These are phyloP conservation scores for Adelognathus sp. DNA, from an alignment of 2,888 invertebrate species.

Conservation along the genomic window DNA sequence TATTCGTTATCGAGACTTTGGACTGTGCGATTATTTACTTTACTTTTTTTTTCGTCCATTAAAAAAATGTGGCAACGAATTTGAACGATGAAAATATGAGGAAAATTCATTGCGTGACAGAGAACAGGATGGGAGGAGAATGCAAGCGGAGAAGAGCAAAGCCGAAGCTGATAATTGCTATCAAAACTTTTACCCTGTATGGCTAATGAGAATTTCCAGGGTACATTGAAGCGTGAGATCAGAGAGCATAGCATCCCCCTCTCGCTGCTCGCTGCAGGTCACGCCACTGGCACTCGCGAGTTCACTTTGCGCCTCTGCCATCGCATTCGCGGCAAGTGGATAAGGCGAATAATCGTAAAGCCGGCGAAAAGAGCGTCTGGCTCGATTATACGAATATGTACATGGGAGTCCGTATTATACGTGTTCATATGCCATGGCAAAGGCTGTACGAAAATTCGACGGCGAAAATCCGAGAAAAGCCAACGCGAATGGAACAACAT, in stretches of 20 bases:
- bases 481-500: background rate
- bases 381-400: background rate
- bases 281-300: background rate
- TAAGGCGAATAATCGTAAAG: slow-evolving; percentile 31
- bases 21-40: too few relatives aligned
- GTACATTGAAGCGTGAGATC: background rate
- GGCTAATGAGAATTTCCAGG: slow-evolving; percentile 6
- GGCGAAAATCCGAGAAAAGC: background rate
- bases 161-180: background rate
- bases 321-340: slow-evolving; percentile 9
- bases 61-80: background rate
- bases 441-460: background rate
- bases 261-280: background rate
- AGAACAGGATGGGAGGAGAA: background rate
- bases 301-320: background rate
- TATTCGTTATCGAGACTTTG: too few relatives aligned
- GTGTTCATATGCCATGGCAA: background rate
- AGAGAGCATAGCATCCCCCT: background rate
- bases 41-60: too few relatives aligned
- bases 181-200: background rate
- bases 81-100: background rate
- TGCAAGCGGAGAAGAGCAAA: background rate
- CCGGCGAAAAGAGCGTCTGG: background rate
- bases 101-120: background rate
- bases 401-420: background rate